These are phyloP conservation scores for Pholis gunnellus DNA, from an alignment of 2,113 vertebrate genomes.

Conservation along the genomic window DNA sequence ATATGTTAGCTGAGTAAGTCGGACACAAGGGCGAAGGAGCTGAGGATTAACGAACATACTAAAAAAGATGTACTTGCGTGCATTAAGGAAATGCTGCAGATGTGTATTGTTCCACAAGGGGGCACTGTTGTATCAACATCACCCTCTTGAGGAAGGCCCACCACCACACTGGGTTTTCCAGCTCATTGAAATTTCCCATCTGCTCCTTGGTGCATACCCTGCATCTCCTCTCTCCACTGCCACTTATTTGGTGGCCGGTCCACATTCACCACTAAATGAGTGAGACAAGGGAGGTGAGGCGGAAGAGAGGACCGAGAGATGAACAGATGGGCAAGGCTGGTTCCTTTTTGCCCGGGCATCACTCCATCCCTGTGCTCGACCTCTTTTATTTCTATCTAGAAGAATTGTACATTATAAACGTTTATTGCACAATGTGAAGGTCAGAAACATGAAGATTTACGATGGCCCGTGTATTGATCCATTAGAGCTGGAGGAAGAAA, in stretches of 20 bases:
- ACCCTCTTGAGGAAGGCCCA: not conserved
- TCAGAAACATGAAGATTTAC: not conserved
- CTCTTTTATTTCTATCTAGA: not conserved
- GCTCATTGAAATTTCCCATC: conserved; percentile 70
- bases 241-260: conserved; percentile 21
- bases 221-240: conserved; percentile 26
- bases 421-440: not conserved
- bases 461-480: not conserved
- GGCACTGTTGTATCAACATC: conserved; percentile 47
- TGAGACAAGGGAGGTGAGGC: conserved; percentile 73
- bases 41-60: not conserved
- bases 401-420: not conserved
- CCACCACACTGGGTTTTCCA: conserved; percentile 57
- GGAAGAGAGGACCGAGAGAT: conserved; percentile 54
- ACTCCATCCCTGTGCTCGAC: conserved; percentile 9
- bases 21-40: conserved; percentile 13
- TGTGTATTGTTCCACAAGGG: conserved; percentile 39
- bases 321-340: conserved; percentile 60
- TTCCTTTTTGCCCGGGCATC: conserved; percentile 38
- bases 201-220: conserved; percentile 49
- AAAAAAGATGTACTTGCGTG: not conserved
- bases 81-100: not conserved
- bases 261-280: conserved; percentile 60
- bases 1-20: conserved; percentile 15
- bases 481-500: conserved; percentile 7